Conservation (phyloP, 2,888 invertebrate species). For the Eustalomyia histrio region DNA sequence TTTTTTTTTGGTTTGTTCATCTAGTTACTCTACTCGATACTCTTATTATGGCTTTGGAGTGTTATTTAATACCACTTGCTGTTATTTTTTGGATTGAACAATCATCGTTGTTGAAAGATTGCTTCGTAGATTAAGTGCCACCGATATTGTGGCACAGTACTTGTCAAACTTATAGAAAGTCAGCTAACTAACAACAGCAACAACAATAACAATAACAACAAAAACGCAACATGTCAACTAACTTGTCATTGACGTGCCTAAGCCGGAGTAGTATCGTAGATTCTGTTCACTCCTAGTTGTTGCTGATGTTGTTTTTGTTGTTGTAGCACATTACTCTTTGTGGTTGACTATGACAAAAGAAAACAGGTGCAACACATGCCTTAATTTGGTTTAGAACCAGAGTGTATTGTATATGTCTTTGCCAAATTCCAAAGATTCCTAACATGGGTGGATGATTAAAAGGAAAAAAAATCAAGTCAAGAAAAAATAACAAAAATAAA, state of each 20-base stretch:
- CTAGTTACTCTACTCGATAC: not conserved
- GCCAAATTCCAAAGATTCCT: conserved; percentile 63
- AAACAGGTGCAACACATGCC: conserved; percentile 63
- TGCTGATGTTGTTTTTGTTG: conserved; percentile 19
- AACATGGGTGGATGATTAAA: conserved; percentile 65
- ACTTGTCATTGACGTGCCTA: conserved; percentile 64
- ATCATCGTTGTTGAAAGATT: conserved; percentile 69
- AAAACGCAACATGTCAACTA: conserved; percentile 64
- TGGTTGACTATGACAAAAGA: conserved; percentile 30
- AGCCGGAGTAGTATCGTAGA: conserved; percentile 49
- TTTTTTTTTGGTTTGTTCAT: not conserved
- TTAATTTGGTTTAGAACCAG: conserved; percentile 58
- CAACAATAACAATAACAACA: conserved; percentile 8
- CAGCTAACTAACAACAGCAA: conserved; percentile 19
- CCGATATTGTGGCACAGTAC: conserved; percentile 66
- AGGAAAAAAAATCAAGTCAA: conserved; percentile 28
- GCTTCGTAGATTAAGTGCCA: conserved; percentile 76
- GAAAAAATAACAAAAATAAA: conserved; percentile 10
- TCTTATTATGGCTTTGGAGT: conserved; percentile 52
- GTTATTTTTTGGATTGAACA: conserved; percentile 63
- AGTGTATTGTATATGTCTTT: conserved; percentile 32
- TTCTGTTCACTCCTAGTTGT: conserved; percentile 45
- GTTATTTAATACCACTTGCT: conserved; percentile 64
- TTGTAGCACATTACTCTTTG: conserved; percentile 21
- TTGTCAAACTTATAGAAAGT: conserved; percentile 58